phyloP scores from a whole-genome alignment of 2,888 invertebrate species.

The Noctuana brunneofusca region DNA sequence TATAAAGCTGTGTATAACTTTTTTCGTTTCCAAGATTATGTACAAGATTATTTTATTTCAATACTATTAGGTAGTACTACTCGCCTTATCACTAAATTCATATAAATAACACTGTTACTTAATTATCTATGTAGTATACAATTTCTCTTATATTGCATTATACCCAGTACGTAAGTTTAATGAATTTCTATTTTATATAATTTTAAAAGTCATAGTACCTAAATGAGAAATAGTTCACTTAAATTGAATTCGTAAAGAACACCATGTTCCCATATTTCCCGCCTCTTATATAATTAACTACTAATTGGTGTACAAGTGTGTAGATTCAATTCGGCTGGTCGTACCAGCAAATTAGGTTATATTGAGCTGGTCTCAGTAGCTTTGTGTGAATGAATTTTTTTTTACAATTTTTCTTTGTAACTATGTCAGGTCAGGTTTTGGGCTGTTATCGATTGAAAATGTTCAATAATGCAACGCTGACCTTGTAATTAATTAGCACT shows the following conservation, averaged over 20 bases:
- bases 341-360: constrained; percentile 20
- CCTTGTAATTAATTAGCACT: no score
- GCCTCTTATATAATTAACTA: constrained; percentile 24
- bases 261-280: constrained; percentile 15
- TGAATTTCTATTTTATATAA: neutral
- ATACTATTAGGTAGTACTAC: neutral
- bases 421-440: neutral
- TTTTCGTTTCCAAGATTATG: neutral
- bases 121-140: constrained; percentile 4
- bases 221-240: neutral
- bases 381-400: constrained; percentile 21
- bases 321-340: constrained; percentile 12
- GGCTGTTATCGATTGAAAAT: neutral
- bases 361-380: constrained; percentile 29
- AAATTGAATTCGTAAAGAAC: neutral
- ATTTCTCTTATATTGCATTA: constrained; percentile 3
- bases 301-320: neutral
- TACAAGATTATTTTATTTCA: neutral
- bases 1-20: neutral
- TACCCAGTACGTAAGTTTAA: constrained; percentile 9
- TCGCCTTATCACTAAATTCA: constrained; percentile 14
- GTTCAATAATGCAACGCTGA: neutral
- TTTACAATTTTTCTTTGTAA: neutral
- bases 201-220: constrained; percentile 1
- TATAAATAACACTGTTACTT: constrained; percentile 9